These are phyloP conservation scores for Cantharis rustica DNA, from an alignment of 2,888 invertebrate species.

Conservation along the genomic window DNA sequence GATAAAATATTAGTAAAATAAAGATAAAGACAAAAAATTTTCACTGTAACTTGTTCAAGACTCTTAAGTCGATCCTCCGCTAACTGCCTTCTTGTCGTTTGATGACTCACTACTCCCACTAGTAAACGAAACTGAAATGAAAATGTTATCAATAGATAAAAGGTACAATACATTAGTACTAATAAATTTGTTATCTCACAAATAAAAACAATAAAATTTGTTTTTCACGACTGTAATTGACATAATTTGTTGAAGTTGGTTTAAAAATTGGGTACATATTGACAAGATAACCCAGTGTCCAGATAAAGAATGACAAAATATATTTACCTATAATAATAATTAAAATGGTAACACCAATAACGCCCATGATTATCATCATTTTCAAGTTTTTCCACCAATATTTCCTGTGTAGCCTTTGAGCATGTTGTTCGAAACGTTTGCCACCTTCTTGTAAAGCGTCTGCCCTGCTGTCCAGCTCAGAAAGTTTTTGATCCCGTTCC, in stretches of 20 bases:
- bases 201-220: background rate
- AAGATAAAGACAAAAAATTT: background rate
- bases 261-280: background rate
- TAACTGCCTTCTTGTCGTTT: background rate
- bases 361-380: slow-evolving; percentile 92
- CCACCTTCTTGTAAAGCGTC: slow-evolving; percentile 94
- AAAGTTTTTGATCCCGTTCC: slow-evolving; percentile 93
- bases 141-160: background rate
- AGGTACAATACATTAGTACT: background rate
- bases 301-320: background rate
- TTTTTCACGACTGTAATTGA: background rate
- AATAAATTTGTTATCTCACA: background rate
- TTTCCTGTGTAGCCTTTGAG: slow-evolving; percentile 94
- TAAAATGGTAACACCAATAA: slow-evolving; percentile 80
- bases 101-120: slow-evolving; percentile 2
- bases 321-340: slow-evolving; percentile 87
- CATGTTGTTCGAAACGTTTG: slow-evolving; percentile 96
- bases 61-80: background rate
- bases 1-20: background rate
- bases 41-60: background rate
- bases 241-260: background rate
- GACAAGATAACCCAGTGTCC: background rate
- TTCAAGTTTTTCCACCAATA: slow-evolving; percentile 98
- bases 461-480: slow-evolving; percentile 93
- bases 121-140: slow-evolving; percentile 10